Evolutionary conservation across 2,113 vertebrate species (phyloP).

Genomic region (Mus spicilegus): DNA sequence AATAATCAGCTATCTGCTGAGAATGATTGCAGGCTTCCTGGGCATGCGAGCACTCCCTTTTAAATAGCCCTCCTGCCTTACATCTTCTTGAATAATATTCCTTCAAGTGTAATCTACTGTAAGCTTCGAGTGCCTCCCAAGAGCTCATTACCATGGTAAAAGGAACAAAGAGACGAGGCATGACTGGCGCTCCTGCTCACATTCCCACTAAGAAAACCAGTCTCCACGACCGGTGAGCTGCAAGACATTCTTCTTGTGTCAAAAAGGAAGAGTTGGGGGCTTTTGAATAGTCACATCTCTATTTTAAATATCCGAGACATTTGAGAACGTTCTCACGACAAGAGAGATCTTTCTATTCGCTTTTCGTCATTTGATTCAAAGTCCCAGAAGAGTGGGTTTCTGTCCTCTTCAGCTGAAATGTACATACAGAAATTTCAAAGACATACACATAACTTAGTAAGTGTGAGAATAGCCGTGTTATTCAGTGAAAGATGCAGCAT

Average conservation of each 20-base stretch:
- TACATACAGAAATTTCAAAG: not conserved
- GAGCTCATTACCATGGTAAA: conserved; percentile 69
- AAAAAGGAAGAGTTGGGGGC: conserved; percentile 24
- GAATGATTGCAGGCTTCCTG: conserved; percentile 64
- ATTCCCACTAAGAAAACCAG: conserved; percentile 56
- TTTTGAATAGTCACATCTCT: not conserved
- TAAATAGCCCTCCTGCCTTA: conserved; percentile 56
- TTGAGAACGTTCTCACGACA: not conserved
- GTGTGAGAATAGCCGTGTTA: not conserved
- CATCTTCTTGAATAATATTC: conserved; percentile 65
- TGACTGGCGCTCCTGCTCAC: conserved; percentile 50
- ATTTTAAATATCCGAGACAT: conserved; percentile 40
- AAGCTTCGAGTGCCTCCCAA: conserved; percentile 32
- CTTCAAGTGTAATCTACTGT: conserved; percentile 50
- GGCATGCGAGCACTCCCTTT: conserved; percentile 46
- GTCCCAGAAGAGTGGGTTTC: not conserved
- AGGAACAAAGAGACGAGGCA: conserved; percentile 49
- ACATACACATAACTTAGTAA: not conserved
- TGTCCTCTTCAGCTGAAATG: conserved; percentile 36
- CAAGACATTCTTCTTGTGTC: conserved; percentile 28
- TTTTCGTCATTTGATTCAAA: conserved; percentile 35
- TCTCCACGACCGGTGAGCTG: not conserved
- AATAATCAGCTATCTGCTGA: conserved; percentile 67
- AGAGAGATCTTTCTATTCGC: not conserved
- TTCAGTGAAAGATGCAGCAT: not conserved